These are phyloP conservation scores for Conops quadrifasciatus DNA, from an alignment of 2,888 invertebrate genomes.

Conservation along the genomic window DNA sequence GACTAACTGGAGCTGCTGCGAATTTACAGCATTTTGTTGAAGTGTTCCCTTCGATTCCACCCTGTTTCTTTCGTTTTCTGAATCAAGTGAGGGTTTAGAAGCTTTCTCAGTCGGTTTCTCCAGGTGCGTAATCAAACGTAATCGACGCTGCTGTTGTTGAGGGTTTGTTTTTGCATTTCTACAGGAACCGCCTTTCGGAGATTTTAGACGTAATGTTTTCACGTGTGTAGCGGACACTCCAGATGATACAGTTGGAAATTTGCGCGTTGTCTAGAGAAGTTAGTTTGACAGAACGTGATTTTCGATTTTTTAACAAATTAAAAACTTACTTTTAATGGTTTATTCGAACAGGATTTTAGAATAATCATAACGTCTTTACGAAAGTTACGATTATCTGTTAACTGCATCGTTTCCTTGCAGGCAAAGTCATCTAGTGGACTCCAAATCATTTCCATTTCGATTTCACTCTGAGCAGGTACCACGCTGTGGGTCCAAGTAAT, in stretches of 20 bases:
- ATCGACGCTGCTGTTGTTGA: conserved; percentile 17
- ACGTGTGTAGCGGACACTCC: conserved; percentile 40
- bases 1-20: conserved; percentile 7
- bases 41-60: conserved; percentile 28
- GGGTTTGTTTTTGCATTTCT: conserved; percentile 21
- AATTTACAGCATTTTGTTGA: conserved; percentile 16
- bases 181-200: conserved; percentile 52
- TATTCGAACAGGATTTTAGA: conserved; percentile 68
- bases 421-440: conserved; percentile 70
- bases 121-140: conserved; percentile 19
- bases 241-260: conserved; percentile 58
- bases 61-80: conserved; percentile 18
- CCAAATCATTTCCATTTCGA: conserved; percentile 72
- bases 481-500: conserved; percentile 69
- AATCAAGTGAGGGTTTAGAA: background rate
- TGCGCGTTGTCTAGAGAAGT: conserved; percentile 52
- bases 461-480: conserved; percentile 69
- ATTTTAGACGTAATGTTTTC: conserved; percentile 60
- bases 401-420: conserved; percentile 71
- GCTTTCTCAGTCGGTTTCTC: conserved; percentile 23
- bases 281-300: background rate
- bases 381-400: conserved; percentile 72
- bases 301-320: too few species aligned
- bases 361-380: conserved; percentile 74
- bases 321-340: conserved; percentile 56